Evolutionary conservation across 2,797 vertebrate species (phyloP), one percentile per base, ranked within the genome.

Genomic region (Hydrolagus colliei): DNA sequence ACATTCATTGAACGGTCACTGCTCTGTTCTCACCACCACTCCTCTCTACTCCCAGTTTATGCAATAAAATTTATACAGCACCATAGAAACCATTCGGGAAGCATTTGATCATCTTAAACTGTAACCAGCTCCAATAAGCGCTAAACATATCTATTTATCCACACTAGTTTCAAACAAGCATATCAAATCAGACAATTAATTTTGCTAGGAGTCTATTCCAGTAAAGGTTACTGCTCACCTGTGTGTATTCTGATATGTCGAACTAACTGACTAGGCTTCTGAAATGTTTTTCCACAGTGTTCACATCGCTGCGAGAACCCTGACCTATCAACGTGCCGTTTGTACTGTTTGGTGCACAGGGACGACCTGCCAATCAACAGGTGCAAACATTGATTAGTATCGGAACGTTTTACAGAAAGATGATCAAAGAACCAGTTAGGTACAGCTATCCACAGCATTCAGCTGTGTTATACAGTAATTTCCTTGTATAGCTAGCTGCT

Each of bases 221-320:
- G 41, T 6, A 52, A 52, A 3, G 41, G 41, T 52, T 52, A 52
- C 6, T 52, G 41, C 91, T 92, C 90, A 99, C 98, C 98, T 91
- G 98, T 99, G 90, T 99, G 98, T 92, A 99, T 99, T 89, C 98
- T 94, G 85, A 98, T 93, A 85, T 99, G 98, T 77, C 98, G 92
- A 0, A 98, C 97, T 72, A 99, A 93, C 89, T 99, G 98, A 88
- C 98, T 99, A 0, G 98, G 98, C 88, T 99, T 99, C 87, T 99
- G 98, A 90, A 99, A 99, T 0, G 97, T 96, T 89, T 99, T 99
- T 75, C 96, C 97, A 65, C 98, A 99, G 90, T 99, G 98, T 61
- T 96, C 96, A 91, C 98, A 99, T 4, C 96, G 95, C 90, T 99
- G 98, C 0, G 96, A 96, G 91, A 99, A 99, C 2, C 96, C 95